Base-by-base conservation (phyloP, 2,797 vertebrate genomes). In the Eospalax fontanierii region DNA sequence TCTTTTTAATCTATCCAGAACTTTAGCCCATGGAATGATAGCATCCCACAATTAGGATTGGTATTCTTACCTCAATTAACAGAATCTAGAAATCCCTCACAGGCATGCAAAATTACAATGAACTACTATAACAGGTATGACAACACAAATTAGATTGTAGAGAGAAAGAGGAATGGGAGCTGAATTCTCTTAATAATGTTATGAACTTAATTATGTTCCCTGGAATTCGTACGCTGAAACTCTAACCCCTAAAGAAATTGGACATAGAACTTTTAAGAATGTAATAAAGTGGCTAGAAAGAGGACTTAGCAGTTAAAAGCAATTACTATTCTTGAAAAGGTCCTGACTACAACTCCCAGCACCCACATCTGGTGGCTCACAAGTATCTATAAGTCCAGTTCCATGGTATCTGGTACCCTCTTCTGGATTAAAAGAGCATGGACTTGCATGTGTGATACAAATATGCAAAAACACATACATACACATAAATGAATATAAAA, bases 151-250 rank as follows among this genome's bases (percentile, higher is more conserved):
- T 74, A 87, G 33, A 40, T 63, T 35, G 1, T 38, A 61, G 68
- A 76, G 40, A 33, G 10, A 15, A 46, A 6, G 0, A 21, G 11
- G 2, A 6, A 79, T 46, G 18, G 61, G 10, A 97, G 30, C 4
- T 16, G 14, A 82, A 90, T 74, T 35, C 6, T 92, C 43, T 96
- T 9, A 83, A 43, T 82, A 90, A 6, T 92, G 35, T 61, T 89
- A 74, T 76, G 10, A 28, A 87, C 12, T 40, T 22, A 93, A 74
- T 50, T 73, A 24, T 87, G 14, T 40, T 61, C 2, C 30, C 10
- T 35, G 2, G 57, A 89, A 84, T 94, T 91, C 43, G 8, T 43
- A 83, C 63, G 33, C 63, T 87, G 43, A 96, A 84, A 2, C 50
- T 59, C 1, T 82, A 63, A 38, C 6, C 28, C 21, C 33, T 50